phyloP scores from a whole-genome alignment of 2,888 invertebrate species.

The Oligia fasciuncula region DNA sequence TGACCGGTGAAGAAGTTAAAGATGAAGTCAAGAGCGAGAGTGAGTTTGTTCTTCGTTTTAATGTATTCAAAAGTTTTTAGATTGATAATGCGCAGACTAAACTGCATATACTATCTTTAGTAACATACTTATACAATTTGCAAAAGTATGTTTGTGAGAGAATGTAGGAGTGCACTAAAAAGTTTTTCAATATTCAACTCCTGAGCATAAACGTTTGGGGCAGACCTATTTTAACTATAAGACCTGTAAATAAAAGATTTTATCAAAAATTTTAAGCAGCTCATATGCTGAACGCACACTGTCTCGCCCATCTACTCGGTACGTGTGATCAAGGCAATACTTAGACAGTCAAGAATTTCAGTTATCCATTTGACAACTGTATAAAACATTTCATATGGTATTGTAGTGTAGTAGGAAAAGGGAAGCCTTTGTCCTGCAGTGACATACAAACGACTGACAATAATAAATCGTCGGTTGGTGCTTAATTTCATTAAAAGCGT shows the following conservation, averaged over 20 bases:
- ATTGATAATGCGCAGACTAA: neutral
- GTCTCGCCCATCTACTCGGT: too few relatives aligned
- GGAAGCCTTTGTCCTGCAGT: too few relatives aligned
- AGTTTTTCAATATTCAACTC: neutral
- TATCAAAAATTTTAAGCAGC: neutral
- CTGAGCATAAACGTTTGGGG: neutral
- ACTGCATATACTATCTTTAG: neutral
- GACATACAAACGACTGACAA: too few relatives aligned
- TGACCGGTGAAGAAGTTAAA: constrained; percentile 82
- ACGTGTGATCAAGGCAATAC: neutral
- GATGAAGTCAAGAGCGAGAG: constrained; percentile 82
- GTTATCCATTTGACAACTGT: neutral
- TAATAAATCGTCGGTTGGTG: too few relatives aligned
- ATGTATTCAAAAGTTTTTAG: neutral
- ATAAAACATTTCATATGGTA: neutral
- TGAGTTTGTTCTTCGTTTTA: constrained; percentile 34
- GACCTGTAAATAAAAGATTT: neutral
- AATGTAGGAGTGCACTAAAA: neutral
- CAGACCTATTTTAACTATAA: neutral
- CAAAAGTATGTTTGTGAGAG: neutral
- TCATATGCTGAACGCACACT: too few relatives aligned
- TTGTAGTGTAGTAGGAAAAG: neutral
- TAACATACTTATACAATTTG: neutral
- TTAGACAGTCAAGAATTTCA: neutral
- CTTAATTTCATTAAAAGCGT: too few relatives aligned